phyloP scores from a whole-genome alignment of 2,797 vertebrate species.

The Calcarius lapponicus region DNA sequence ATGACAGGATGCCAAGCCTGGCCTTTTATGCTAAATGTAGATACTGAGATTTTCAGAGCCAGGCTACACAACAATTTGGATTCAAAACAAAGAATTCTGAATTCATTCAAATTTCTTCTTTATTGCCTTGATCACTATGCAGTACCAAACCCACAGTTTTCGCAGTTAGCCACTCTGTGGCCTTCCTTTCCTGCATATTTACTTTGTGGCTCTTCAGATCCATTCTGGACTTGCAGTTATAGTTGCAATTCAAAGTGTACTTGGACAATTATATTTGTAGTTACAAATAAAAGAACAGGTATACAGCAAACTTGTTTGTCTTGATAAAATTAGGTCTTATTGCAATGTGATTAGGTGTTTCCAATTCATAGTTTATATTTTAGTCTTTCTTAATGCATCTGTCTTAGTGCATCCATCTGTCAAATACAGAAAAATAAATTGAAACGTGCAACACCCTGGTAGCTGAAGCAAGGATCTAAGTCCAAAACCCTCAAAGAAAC shows the following conservation, averaged over 20 bases:
- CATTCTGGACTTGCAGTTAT: not conserved
- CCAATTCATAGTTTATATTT: not conserved
- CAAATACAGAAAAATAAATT: not conserved
- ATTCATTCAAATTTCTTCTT: not conserved
- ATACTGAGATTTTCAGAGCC: not conserved
- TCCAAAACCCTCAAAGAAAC: not conserved
- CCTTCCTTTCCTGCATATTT: not conserved
- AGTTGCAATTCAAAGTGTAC: not conserved
- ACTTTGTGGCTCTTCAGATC: not conserved
- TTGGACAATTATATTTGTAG: not conserved
- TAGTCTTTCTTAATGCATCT: not conserved
- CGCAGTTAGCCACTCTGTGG: not conserved
- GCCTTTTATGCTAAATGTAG: not conserved
- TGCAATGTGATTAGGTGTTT: not conserved
- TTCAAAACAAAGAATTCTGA: not conserved
- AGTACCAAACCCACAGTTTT: not conserved
- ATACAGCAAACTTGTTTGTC: not conserved
- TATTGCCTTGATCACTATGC: not conserved
- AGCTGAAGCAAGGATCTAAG: not conserved
- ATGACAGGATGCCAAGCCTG: not conserved
- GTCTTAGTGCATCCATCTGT: not conserved
- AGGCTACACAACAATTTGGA: not conserved
- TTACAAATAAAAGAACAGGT: not conserved
- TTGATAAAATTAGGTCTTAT: not conserved
- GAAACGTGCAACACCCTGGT: not conserved